Evolutionary conservation across 1,140 invertebrate genomes (phyloP).

Genomic region (Ips typographus): DNA sequence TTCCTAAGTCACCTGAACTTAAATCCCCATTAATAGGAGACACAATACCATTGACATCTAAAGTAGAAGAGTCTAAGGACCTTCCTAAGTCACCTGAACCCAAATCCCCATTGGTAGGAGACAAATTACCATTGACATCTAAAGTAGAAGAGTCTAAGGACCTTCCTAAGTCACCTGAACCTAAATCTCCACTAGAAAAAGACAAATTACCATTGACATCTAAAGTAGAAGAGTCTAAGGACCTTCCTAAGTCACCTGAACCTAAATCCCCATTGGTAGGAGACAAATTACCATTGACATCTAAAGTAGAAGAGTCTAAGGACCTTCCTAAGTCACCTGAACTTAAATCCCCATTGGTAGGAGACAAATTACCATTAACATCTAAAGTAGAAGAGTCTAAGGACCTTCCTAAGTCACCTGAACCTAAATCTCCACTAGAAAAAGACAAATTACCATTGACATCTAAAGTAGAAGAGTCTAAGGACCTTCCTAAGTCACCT

Average conservation of each 20-base stretch:
- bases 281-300: neutral
- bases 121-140: neutral
- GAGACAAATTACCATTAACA: neutral
- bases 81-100: neutral
- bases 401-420: neutral
- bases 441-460: neutral
- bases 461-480: neutral
- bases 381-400: neutral
- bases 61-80: neutral
- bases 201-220: neutral
- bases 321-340: neutral
- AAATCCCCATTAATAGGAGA: neutral
- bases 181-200: neutral
- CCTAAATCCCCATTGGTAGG: neutral
- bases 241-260: neutral
- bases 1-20: neutral
- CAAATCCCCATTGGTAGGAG: neutral
- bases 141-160: neutral
- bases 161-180: neutral
- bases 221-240: neutral
- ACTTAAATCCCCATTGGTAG: neutral
- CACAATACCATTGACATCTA: neutral
- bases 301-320: neutral
- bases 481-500: neutral
- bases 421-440: neutral